A percentile compares a stretch with the other conserved stretches of the same genome.
Evolutionary conservation across 2,113 vertebrate genomes (phyloP).

Genomic region (Cyprinodon variegatus): DNA sequence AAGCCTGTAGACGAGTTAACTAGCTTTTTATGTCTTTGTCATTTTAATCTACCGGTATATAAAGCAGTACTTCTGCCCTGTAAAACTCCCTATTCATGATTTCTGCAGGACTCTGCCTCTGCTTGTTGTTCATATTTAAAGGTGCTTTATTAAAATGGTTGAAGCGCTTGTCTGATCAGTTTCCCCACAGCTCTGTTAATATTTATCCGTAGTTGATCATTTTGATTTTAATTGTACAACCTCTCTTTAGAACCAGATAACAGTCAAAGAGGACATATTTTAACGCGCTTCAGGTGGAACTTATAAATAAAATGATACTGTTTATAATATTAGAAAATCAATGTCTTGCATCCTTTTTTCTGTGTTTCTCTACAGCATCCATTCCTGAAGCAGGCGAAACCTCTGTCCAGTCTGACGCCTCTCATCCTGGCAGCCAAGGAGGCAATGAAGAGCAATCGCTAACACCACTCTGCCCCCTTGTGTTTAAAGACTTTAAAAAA

Average conservation of each 20-base stretch:
- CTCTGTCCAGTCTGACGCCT: slow-evolving; percentile 80
- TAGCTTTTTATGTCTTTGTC: no score
- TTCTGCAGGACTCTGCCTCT: no score
- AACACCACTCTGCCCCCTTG: slow-evolving; percentile 8
- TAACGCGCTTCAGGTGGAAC: not conserved
- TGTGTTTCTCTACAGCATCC: slow-evolving; percentile 64
- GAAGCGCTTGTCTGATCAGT: no score
- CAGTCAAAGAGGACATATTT: not conserved
- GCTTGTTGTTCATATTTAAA: no score
- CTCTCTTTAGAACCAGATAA: not conserved
- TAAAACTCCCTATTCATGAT: no score
- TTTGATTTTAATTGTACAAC: no score
- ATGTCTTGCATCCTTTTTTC: not conserved
- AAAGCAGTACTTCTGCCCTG: no score
- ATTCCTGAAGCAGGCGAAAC: slow-evolving; percentile 80
- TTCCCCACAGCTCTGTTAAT: no score
- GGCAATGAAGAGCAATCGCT: slow-evolving; percentile 80
- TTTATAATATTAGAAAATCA: not conserved
- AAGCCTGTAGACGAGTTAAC: no score
- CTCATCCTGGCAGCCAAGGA: slow-evolving; percentile 82
- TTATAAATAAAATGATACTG: not conserved
- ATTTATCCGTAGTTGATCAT: no score
- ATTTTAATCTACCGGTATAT: no score
- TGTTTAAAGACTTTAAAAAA: slow-evolving; percentile 18
- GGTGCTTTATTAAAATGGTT: no score